phyloP scores from a whole-genome alignment of 2,888 invertebrate genomes.

The Anorthoa munda region DNA sequence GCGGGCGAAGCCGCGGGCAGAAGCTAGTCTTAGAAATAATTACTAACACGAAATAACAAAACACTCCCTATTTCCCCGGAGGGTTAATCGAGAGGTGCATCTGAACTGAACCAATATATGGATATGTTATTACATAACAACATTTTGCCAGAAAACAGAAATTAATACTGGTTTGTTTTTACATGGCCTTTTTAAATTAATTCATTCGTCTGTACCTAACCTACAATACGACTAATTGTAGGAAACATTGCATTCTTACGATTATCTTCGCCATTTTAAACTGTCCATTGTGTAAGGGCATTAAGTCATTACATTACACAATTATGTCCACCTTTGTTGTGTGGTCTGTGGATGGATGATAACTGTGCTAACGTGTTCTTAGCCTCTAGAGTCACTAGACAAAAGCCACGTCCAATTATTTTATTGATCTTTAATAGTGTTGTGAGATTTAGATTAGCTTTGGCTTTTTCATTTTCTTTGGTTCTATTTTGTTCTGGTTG shows the following conservation, averaged over 20 bases:
- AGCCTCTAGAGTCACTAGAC: not conserved
- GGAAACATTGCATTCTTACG: constrained; percentile 8
- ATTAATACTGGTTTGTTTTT: too few relatives aligned
- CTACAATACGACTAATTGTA: not conserved
- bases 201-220: not conserved
- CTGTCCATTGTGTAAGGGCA: constrained; percentile 19
- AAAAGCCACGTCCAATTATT: constrained; percentile 1
- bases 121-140: too few relatives aligned
- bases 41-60: too few relatives aligned
- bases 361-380: not conserved
- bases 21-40: too few relatives aligned
- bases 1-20: too few relatives aligned
- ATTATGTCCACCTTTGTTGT: constrained; percentile 19
- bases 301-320: constrained; percentile 13
- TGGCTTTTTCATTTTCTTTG: not conserved
- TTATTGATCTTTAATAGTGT: not conserved
- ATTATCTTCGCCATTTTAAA: constrained; percentile 11
- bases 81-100: too few relatives aligned
- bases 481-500: too few relatives aligned
- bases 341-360: constrained; percentile 10
- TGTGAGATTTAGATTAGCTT: not conserved
- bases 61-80: too few relatives aligned
- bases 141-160: too few relatives aligned
- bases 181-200: too few relatives aligned
- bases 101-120: too few relatives aligned